These are phyloP conservation scores for Colossoma macropomum DNA, from an alignment of 2,113 vertebrate genomes.

Conservation along the genomic window DNA sequence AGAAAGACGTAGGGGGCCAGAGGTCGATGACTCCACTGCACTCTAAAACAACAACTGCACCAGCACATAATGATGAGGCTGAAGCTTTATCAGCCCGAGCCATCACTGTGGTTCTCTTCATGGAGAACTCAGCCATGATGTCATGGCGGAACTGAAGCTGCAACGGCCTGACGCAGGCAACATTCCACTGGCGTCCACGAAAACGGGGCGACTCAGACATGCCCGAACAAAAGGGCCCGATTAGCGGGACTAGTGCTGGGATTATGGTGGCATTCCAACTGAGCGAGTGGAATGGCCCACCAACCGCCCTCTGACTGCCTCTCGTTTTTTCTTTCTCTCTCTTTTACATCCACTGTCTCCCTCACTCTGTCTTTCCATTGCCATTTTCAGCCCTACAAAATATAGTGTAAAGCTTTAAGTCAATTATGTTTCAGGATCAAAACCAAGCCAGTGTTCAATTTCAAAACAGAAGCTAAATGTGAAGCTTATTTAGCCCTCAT, in stretches of 20 bases:
- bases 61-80: conserved; percentile 44
- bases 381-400: too few species aligned
- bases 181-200: conserved; percentile 72
- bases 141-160: conserved; percentile 71
- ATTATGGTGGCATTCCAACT: conserved; percentile 41
- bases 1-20: background rate
- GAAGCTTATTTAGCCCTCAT: too few species aligned
- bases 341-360: background rate
- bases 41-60: background rate
- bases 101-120: background rate
- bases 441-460: too few species aligned
- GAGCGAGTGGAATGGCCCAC: background rate
- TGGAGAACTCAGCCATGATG: conserved; percentile 69
- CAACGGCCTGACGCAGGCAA: conserved; percentile 77
- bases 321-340: background rate
- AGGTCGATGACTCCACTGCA: background rate
- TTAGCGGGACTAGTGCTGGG: conserved; percentile 67
- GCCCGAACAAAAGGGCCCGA: conserved; percentile 72
- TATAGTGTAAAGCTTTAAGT: too few species aligned
- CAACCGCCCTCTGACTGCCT: background rate
- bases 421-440: too few species aligned
- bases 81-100: background rate
- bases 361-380: background rate
- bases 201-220: conserved; percentile 62
- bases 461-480: too few species aligned